phyloP scores from a whole-genome alignment of 2,113 vertebrate species.

The Epinephelus moara region DNA sequence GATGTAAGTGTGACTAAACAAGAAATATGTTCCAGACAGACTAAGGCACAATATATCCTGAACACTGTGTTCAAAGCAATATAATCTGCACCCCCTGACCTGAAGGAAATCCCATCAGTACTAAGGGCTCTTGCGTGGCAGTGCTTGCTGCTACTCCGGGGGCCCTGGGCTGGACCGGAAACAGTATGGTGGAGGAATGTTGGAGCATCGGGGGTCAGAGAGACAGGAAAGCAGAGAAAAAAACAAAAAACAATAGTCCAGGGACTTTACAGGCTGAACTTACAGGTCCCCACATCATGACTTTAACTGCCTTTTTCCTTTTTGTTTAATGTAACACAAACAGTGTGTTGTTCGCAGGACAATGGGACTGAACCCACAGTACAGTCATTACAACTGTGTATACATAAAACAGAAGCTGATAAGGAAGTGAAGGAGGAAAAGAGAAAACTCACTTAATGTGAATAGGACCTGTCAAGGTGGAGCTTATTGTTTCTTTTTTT shows the following conservation, averaged over 20 bases:
- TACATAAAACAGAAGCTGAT: slow-evolving; percentile 12
- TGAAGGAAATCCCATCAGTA: neutral
- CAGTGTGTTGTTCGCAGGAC: neutral
- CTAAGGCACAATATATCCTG: neutral
- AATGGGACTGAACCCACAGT: neutral
- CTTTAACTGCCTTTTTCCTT: slow-evolving; percentile 30
- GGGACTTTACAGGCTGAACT: neutral
- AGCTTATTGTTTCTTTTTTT: neutral
- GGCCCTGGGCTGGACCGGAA: slow-evolving; percentile 59
- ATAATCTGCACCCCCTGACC: neutral
- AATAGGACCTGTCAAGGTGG: neutral
- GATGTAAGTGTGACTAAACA: slow-evolving; percentile 2
- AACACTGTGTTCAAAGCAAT: neutral
- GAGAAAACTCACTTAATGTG: neutral
- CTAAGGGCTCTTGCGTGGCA: slow-evolving; percentile 5
- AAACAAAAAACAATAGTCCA: slow-evolving; percentile 17
- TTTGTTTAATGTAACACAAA: slow-evolving; percentile 22
- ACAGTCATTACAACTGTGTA: slow-evolving; percentile 5
- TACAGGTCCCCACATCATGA: neutral
- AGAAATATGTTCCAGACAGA: neutral
- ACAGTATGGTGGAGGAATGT: slow-evolving; percentile 68
- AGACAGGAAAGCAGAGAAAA: slow-evolving; percentile 58
- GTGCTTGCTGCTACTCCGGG: neutral
- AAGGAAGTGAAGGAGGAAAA: neutral
- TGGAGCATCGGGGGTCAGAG: slow-evolving; percentile 33